Conservation (phyloP, 2,797 vertebrate species). For the Hypotaenidia okinawae region DNA sequence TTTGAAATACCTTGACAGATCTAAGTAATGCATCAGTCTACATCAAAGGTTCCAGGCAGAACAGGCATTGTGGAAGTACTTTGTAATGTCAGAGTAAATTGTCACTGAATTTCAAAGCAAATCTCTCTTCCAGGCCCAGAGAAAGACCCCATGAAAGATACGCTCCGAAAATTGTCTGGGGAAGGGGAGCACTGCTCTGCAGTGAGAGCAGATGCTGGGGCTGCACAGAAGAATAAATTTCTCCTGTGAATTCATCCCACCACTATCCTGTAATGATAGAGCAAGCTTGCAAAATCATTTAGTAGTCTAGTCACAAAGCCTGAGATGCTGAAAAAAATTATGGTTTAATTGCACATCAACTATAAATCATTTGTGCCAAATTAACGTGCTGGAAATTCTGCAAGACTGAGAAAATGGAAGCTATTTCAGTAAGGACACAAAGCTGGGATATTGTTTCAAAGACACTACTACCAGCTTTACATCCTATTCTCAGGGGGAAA, state of each 20-base stretch:
- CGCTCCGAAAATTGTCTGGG: background rate
- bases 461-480: conserved; percentile 5
- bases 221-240: conserved; percentile 13
- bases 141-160: background rate
- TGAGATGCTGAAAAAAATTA: conserved; percentile 25
- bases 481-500: background rate
- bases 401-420: conserved; percentile 26
- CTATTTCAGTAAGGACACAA: background rate
- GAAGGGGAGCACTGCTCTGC: background rate
- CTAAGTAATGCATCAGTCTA: background rate
- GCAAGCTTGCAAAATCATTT: background rate
- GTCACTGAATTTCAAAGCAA: conserved; percentile 15
- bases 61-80: conserved; percentile 3
- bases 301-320: conserved; percentile 30
- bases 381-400: conserved; percentile 36
- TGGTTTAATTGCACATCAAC: conserved; percentile 42
- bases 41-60: conserved; percentile 15
- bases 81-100: conserved; percentile 13
- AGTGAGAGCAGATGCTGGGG: background rate
- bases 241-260: conserved; percentile 29
- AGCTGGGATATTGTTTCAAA: background rate
- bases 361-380: conserved; percentile 48
- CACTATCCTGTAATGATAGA: background rate
- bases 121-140: conserved; percentile 2
- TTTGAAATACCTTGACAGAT: conserved; percentile 18